Base-by-base conservation (phyloP, 2,113 vertebrate genomes). In the Parus major region DNA sequence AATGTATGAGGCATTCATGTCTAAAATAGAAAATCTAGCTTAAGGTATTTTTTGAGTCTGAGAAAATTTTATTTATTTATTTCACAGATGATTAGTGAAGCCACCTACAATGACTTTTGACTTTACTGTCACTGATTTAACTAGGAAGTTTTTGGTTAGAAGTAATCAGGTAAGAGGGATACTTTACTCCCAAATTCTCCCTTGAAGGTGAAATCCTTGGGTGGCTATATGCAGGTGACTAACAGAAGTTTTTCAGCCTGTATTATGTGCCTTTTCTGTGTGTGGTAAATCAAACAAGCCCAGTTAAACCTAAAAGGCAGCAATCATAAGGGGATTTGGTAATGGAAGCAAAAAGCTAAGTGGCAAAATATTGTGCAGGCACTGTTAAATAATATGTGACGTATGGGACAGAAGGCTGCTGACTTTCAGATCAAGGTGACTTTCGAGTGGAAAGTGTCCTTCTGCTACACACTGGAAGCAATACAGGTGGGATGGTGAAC, bases 21-120 rank as follows among this genome's bases (percentile, higher is more conserved):
- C 79, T 86, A 90, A 95, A 93, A 96, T 68, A 94, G 82, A 90
- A 93, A 94, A 90, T 93, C 60, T 81, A 35, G 71, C n/a, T 93
- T 52, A 96, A 84, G 82, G 64, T 93, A 82, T 88, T 95, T 95
- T 93, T 96, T 2, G 9, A 83, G 88, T 90, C 92, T 93, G 93
- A 95, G 94, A 95, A 96, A 90, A 73, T 59, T 75, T 69, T 92
- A 79, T 46, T 46, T 83, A 75, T 73, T 83, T 92, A 61, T 81
- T 95, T 91, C 41, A 75, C 22, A 53, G 52, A 53, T 56, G 44
- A 44, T 81, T 73, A 49, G 1, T 1, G 0, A 60, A 90, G 41
- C 59, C 44, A 49, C 35, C 63, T 76, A 55, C 59, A 61, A 46
- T 44, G 46, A 24, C n/a, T 77, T 66, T 91, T 88, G 63, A 50